These are phyloP conservation scores for Drosophila greeni DNA, from an alignment of 2,888 invertebrate species.

Conservation along the genomic window DNA sequence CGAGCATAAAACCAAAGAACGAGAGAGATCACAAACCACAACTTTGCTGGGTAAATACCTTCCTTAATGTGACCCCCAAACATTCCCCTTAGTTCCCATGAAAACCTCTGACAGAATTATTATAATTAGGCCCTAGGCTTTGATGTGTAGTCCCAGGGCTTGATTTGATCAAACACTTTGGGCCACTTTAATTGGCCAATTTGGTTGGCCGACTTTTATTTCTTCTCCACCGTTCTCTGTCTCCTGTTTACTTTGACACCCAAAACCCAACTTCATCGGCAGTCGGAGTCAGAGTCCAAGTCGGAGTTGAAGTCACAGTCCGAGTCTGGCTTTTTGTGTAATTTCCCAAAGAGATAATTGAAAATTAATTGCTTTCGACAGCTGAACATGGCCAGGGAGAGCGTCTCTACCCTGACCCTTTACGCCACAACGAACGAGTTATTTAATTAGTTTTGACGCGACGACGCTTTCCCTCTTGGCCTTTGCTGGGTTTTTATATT, in stretches of 20 bases:
- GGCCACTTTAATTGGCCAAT: conserved; percentile 66
- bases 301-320: conserved; percentile 15
- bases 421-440: conserved; percentile 53
- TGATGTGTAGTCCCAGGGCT: conserved; percentile 2
- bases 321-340: conserved; percentile 42
- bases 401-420: conserved; percentile 6
- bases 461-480: conserved; percentile 37
- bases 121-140: conserved; percentile 17
- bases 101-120: conserved; percentile 3
- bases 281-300: conserved; percentile 4
- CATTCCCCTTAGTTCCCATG: not conserved
- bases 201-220: conserved; percentile 50
- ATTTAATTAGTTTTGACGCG: conserved; percentile 72
- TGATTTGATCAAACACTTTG: conserved; percentile 47
- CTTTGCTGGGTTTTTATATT: conserved; percentile 8
- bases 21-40: too few relatives aligned
- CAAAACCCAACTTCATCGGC: conserved; percentile 29
- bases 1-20: not conserved
- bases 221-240: conserved; percentile 24
- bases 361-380: conserved; percentile 72
- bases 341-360: conserved; percentile 63
- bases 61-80: not conserved
- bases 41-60: too few relatives aligned
- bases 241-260: conserved; percentile 56
- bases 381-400: conserved; percentile 55